Evolutionary conservation across 35 echinoderm and acorn worm species (phyloP).

Genomic region (Ophioderma brevispina): DNA sequence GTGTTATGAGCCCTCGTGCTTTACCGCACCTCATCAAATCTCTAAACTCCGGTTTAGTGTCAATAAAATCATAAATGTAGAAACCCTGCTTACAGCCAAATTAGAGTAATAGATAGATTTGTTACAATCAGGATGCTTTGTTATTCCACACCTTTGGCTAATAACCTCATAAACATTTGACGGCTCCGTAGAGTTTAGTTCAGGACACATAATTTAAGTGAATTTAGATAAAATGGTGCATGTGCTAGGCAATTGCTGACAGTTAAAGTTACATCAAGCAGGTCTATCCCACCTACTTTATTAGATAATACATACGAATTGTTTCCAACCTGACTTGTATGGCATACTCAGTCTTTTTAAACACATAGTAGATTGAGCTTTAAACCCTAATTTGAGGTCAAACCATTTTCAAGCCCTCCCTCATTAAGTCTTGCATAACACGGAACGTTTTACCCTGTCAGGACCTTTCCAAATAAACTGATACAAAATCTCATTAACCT

Average conservation of each 20-base stretch:
- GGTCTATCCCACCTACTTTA: not conserved
- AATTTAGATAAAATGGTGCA: not conserved
- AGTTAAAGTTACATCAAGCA: not conserved
- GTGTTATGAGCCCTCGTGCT: not conserved
- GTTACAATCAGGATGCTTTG: not conserved
- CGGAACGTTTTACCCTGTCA: conserved; percentile 2
- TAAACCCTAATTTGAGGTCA: not conserved
- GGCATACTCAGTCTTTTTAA: not conserved
- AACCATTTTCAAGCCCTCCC: not conserved
- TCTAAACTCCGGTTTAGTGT: not conserved
- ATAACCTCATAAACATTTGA: not conserved
- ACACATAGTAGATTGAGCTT: not conserved
- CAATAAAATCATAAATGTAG: conserved; percentile 2
- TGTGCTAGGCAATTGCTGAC: not conserved
- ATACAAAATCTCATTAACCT: not conserved
- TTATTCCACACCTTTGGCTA: not conserved
- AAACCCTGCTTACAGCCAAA: not conserved
- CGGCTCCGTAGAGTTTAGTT: not conserved
- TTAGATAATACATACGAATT: not conserved
- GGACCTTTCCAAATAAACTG: not conserved
- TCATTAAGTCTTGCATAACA: not conserved
- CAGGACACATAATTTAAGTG: not conserved
- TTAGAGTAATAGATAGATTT: not conserved
- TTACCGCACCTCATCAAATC: not conserved
- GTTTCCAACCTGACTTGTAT: not conserved